A percentile compares a stretch with the other conserved stretches of the same genome.
Conservation (phyloP, 2,797 vertebrate genomes). For the Protosalanx chinensis region DNA sequence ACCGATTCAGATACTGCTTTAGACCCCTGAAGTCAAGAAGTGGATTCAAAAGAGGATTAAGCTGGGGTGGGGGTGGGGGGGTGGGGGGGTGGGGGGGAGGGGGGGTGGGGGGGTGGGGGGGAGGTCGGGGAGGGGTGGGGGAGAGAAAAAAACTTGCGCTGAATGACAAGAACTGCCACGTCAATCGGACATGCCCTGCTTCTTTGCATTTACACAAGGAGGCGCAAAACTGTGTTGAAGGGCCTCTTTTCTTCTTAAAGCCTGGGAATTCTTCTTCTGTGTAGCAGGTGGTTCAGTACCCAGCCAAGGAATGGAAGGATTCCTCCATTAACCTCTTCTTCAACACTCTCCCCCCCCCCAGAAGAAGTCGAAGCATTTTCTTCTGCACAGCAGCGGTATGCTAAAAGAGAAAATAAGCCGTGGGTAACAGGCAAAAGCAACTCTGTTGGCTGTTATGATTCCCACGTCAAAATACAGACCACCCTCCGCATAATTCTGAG, state of each 20-base stretch:
- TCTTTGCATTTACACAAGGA: slow-evolving; percentile 13
- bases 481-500: slow-evolving; percentile 36
- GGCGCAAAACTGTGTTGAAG: slow-evolving; percentile 3
- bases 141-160: not conserved
- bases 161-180: slow-evolving; percentile 15
- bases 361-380: slow-evolving; percentile 11
- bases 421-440: slow-evolving; percentile 12
- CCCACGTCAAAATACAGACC: slow-evolving; percentile 3
- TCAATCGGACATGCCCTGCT: slow-evolving; percentile 18
- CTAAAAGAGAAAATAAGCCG: not conserved
- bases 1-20: slow-evolving; percentile 1
- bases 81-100: too few species aligned
- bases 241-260: slow-evolving; percentile 19
- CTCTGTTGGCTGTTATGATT: not conserved
- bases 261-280: slow-evolving; percentile 10
- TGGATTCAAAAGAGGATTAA: slow-evolving; percentile 13
- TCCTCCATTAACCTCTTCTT: not conserved
- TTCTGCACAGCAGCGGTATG: not conserved
- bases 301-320: not conserved
- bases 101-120: too few species aligned
- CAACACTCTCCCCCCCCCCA: not conserved
- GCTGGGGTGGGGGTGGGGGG: not conserved
- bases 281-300: slow-evolving; percentile 3
- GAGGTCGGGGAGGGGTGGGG: not conserved
- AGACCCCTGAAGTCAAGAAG: slow-evolving; percentile 20